phyloP scores from a whole-genome alignment of 2,113 vertebrate genomes.

The Etia nguti region DNA sequence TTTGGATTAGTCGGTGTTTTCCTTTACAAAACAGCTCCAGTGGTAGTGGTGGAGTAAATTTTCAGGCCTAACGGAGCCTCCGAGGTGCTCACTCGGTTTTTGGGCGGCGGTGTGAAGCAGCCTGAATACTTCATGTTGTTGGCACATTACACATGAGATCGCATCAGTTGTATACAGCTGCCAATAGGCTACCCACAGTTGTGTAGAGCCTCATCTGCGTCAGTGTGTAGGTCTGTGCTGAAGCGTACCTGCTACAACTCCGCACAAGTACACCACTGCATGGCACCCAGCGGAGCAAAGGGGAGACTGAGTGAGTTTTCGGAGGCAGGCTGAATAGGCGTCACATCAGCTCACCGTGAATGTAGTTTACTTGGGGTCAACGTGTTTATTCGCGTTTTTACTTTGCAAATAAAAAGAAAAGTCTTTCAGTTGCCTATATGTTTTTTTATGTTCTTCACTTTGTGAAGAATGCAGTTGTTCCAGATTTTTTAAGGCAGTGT shows the following conservation, averaged over 20 bases:
- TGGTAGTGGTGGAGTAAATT: conserved; percentile 27
- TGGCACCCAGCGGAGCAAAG: conserved; percentile 12
- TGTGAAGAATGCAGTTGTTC: background rate
- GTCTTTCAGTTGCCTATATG: background rate
- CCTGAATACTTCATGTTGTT: background rate
- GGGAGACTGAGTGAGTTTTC: conserved; percentile 9
- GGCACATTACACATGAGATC: conserved; percentile 31
- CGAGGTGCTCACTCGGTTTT: background rate
- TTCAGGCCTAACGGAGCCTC: conserved; percentile 1
- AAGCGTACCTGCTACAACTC: conserved; percentile 25
- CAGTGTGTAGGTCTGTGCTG: conserved; percentile 36
- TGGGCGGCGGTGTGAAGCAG: background rate
- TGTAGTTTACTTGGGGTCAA: background rate
- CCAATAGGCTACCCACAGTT: conserved; percentile 14
- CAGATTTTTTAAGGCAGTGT: background rate
- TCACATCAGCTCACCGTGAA: background rate
- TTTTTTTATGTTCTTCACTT: background rate
- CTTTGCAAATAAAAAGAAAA: background rate
- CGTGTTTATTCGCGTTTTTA: background rate
- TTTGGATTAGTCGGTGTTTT: conserved; percentile 55
- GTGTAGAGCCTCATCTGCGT: conserved; percentile 39
- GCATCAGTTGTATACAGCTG: conserved; percentile 1
- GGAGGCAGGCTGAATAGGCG: background rate
- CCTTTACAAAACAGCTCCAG: conserved; percentile 43
- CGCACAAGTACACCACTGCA: conserved; percentile 28